Base-by-base conservation (phyloP, 1,140 invertebrate genomes). In the Chrysomallon squamiferum region DNA sequence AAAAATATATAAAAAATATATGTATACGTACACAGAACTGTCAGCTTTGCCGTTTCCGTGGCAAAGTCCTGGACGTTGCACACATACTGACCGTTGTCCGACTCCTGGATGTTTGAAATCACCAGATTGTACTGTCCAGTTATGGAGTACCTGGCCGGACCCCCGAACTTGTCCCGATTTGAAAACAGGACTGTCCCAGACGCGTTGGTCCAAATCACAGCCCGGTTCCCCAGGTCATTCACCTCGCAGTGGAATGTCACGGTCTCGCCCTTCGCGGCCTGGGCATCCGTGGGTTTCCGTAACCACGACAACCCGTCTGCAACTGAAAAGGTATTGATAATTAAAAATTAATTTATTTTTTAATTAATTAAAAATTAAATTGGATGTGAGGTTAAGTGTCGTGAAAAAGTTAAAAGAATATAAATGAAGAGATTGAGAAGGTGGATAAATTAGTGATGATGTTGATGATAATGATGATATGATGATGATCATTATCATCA, bases 41-140 rank as follows among this genome's bases (percentile, higher is more conserved):
- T 64, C 11, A 68, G 60, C 5, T 20, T 64, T n/a, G 61, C 62
- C 13, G 56, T 54, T 35, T 68, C 59, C 25, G 59, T 59, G 20
- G 52, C 62, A 9, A 54, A 54, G 35, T 68, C 50, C 29, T 54
- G 22, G 18, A 54, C 50, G 29, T 54, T 54, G 25, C 50, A 54
- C 29, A 54, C 29, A 27, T 27, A 54, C 29, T 54, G 50, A 15
- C 50, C 29, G 25, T 54, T 54, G 25, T 54, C 50, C 15, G 22
- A 25, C 29, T 54, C 29, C 29, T 54, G 22, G 5, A 54, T 54
- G 29, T 54, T 20, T 54, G 50, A 27, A 20, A 54, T 54, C 15
- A 22, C 25, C 29, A 54, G 9, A 27, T 54, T 54, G 29, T 27
- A 54, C 22, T 27, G 22, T 27, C 50, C 50, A 15, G 18, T 15